A percentile compares a stretch with the other conserved stretches of the same genome.
Conservation (phyloP, 2,888 invertebrate genomes). For the Hypomecis punctinalis region DNA sequence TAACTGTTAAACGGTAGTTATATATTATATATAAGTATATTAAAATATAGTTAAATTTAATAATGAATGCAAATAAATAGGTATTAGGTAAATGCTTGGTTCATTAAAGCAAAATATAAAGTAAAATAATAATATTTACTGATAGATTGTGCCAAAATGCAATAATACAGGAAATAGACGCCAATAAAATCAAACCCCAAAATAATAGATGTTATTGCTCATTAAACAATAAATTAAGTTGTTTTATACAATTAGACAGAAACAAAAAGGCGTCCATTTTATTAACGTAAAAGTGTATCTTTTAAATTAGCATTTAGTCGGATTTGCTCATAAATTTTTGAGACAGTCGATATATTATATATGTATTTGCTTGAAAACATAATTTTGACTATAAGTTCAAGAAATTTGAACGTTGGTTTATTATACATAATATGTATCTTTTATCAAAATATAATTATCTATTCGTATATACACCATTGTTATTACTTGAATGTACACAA, state of each 20-base stretch:
- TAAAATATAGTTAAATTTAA: conserved; percentile 51
- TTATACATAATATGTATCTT: no score
- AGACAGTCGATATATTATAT: no score
- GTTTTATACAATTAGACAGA: conserved; percentile 43
- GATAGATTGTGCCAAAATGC: conserved; percentile 71
- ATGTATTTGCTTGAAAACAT: no score
- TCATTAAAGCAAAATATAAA: conserved; percentile 35
- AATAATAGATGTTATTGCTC: conserved; percentile 58
- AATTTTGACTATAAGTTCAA: no score
- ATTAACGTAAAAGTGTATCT: conserved; percentile 28
- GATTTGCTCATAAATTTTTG: conserved; percentile 21
- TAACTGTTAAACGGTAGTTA: conserved; percentile 54
- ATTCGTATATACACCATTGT: no score
- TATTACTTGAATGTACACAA: no score
- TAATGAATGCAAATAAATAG: conserved; percentile 57
- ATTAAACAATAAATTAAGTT: conserved; percentile 60
- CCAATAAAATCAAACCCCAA: conserved; percentile 61
- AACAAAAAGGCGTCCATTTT: conserved; percentile 56
- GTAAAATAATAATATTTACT: conserved; percentile 51
- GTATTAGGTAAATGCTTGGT: conserved; percentile 45
- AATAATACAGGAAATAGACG: conserved; percentile 72
- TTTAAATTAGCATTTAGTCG: conserved; percentile 14
- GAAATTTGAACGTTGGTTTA: no score
- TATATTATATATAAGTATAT: conserved; percentile 51
- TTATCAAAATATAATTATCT: background rate